phyloP scores from a whole-genome alignment of 2,888 invertebrate species.

The Polydrusus tereticollis region DNA sequence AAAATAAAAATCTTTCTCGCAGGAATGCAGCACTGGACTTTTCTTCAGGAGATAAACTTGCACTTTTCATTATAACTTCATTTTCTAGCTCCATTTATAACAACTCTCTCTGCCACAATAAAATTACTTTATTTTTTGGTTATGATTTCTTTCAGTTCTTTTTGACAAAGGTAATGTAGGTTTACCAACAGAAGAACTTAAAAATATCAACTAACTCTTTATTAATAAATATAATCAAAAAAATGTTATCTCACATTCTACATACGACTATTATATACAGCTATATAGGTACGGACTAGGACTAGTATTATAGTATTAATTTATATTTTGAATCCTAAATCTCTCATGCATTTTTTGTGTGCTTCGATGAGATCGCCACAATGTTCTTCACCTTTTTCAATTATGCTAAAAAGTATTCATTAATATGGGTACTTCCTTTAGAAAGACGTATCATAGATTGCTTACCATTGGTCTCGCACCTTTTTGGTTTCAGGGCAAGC shows the following conservation, averaged over 20 bases:
- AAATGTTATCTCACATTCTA: slow-evolving; percentile 19
- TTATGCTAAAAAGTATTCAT: slow-evolving; percentile 78
- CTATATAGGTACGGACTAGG: slow-evolving; percentile 12
- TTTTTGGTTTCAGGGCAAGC: slow-evolving; percentile 97
- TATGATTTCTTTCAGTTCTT: too few relatives aligned
- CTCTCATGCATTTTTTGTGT: slow-evolving; percentile 96
- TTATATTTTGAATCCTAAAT: slow-evolving; percentile 96
- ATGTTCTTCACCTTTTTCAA: slow-evolving; percentile 92
- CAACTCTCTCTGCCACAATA: too few relatives aligned
- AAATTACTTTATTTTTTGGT: slow-evolving; percentile 15
- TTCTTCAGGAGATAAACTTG: slow-evolving; percentile 40
- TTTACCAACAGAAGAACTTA: slow-evolving; percentile 6
- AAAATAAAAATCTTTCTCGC: slow-evolving; percentile 60
- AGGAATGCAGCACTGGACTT: slow-evolving; percentile 59
- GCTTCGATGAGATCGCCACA: slow-evolving; percentile 93
- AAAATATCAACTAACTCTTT: slow-evolving; percentile 5
- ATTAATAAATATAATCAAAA: slow-evolving; percentile 8
- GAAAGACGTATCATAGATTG: not conserved
- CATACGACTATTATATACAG: too few relatives aligned
- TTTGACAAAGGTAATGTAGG: not conserved
- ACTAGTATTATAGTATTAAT: slow-evolving; percentile 17
- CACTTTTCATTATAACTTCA: not conserved
- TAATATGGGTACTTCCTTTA: not conserved
- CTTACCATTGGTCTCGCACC: slow-evolving; percentile 91
- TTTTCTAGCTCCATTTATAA: too few relatives aligned